Conservation (phyloP, 2,797 vertebrate species). For the Decapterus maruadsi region DNA sequence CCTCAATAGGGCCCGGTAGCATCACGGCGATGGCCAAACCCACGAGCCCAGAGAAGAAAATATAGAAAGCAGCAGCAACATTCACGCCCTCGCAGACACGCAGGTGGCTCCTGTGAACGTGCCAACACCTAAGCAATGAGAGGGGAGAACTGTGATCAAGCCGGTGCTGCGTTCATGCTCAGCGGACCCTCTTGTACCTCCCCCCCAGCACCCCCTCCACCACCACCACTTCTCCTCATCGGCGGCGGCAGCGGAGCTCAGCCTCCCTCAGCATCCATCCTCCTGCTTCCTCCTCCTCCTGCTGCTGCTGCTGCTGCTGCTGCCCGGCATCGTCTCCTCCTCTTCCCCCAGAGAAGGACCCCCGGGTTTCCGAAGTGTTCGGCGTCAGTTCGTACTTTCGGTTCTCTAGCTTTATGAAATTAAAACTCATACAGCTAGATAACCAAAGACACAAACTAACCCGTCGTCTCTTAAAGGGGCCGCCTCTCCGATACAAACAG, state of each 20-base stretch:
- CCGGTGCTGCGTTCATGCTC: slow-evolving; percentile 15
- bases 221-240: slow-evolving; percentile 42
- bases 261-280: slow-evolving; percentile 69
- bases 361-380: slow-evolving; percentile 80
- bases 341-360: slow-evolving; percentile 53
- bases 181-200: not conserved
- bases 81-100: slow-evolving; percentile 51
- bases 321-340: slow-evolving; percentile 54
- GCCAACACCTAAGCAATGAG: slow-evolving; percentile 24
- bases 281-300: slow-evolving; percentile 50
- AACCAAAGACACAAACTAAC: slow-evolving; percentile 99
- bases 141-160: slow-evolving; percentile 24
- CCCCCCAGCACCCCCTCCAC: not conserved
- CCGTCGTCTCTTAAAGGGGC: slow-evolving; percentile 88
- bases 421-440: slow-evolving; percentile 99
- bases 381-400: slow-evolving; percentile 94
- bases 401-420: slow-evolving; percentile 99
- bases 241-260: slow-evolving; percentile 55
- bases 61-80: slow-evolving; percentile 37
- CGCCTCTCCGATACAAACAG: slow-evolving; percentile 63
- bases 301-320: slow-evolving; percentile 31
- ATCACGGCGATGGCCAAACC: slow-evolving; percentile 56
- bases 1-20: slow-evolving; percentile 45
- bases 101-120: slow-evolving; percentile 47
- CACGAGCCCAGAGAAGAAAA: slow-evolving; percentile 11